Percentiles rank a stretch among this genome's conserved stretches.
Evolutionary conservation across 2,113 vertebrate genomes (phyloP).

Genomic region (Dasyprocta punctata): DNA sequence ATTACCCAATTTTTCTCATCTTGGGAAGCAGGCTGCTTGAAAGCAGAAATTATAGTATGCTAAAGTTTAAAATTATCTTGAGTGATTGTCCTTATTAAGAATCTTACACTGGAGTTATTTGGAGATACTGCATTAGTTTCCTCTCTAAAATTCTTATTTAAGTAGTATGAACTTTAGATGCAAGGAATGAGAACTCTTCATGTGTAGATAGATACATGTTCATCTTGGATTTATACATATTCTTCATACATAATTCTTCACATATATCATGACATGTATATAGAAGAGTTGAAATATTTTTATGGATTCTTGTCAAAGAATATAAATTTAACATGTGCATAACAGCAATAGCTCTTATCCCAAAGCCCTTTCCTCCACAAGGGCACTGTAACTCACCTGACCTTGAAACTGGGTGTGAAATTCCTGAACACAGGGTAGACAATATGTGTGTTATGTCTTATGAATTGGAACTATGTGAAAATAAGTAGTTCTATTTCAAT

Average conservation of each 20-base stretch:
- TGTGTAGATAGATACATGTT: neutral
- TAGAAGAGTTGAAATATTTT: neutral
- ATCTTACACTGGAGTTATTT: neutral
- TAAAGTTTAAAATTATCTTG: slow-evolving; percentile 36
- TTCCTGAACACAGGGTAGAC: neutral
- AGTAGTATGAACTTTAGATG: neutral
- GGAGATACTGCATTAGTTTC: neutral
- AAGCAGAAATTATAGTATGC: neutral
- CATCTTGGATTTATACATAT: neutral
- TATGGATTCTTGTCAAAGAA: neutral
- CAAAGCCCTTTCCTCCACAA: neutral
- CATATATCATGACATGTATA: neutral
- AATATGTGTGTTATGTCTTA: neutral
- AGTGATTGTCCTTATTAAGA: neutral
- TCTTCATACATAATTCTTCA: neutral
- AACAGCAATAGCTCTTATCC: neutral
- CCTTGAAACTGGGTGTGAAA: neutral
- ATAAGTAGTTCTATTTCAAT: neutral
- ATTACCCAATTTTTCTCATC: neutral
- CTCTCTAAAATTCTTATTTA: neutral
- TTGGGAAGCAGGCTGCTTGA: neutral
- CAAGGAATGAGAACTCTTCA: neutral
- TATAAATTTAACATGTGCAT: neutral
- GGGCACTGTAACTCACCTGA: neutral
- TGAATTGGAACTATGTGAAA: neutral